Base-by-base conservation (phyloP, 2,113 vertebrate species). In the Hyaena hyaena region DNA sequence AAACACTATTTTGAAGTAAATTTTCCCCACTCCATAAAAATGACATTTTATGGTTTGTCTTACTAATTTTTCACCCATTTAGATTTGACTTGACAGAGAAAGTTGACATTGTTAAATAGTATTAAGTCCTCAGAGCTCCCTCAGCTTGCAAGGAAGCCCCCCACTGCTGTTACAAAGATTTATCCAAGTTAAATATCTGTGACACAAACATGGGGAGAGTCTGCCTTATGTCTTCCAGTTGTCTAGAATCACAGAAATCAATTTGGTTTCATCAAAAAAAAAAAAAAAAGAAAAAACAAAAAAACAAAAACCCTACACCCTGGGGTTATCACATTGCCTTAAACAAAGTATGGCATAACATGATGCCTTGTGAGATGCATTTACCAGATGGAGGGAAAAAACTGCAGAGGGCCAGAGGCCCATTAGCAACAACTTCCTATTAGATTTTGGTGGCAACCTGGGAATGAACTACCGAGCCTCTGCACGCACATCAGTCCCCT, bases 61-160 rank as follows among this genome's bases (percentile, higher is more conserved):
- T 88, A 55, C 53, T 97, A 76, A 93, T 97, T 89, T 96, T 96
- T 96, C 93, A 96, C 48, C 81, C 76, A 81, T 71, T 97, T 96
- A 93, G 92, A 93, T 43, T 94, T 63, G 91, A 66, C 23, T 58
- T 95, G 73, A 94, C 81, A 93, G 48, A 82, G 66, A 93, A 92
- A 92, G 86, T n/a, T 97, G 96, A 97, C 96, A 81, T 33, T 88
- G 89, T 86, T 95, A 97, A 97, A 87, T 71, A 91, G 45, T 50
- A 94, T 55, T 88, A 92, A 17, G 39, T 89, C 95, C 71, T 91
- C 94, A 69, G 71, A 88, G 66, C 16, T 63, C 90, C 61, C 48
- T 74, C 45, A 69, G 61, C 81, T 90, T 61, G 28, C 73, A 77
- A 89, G 65, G 87, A 89, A 84, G 50, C 24, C 45, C 66, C 65